These are phyloP conservation scores for Epinephelus cyanopodus DNA, from an alignment of 2,113 vertebrate genomes.

Conservation along the genomic window DNA sequence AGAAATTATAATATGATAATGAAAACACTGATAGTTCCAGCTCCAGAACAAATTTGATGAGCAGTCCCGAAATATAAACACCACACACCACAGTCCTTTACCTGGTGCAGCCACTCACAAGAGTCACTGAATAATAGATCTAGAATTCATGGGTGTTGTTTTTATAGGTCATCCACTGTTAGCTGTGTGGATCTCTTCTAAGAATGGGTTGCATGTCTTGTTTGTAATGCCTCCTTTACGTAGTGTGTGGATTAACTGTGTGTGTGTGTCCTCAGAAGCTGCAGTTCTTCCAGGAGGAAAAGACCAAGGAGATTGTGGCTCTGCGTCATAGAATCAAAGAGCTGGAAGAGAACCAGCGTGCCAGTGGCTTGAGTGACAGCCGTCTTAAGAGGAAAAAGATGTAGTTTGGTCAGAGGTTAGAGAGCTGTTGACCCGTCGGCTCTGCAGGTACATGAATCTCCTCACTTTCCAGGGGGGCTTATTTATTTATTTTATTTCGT, in stretches of 20 bases:
- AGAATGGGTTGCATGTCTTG: neutral
- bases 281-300: conserved; percentile 78
- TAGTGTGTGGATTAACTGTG: conserved; percentile 19
- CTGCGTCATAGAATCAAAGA: conserved; percentile 76
- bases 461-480: too few relatives aligned
- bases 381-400: conserved; percentile 63
- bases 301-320: conserved; percentile 68
- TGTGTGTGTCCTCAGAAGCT: conserved; percentile 70
- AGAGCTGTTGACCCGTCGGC: neutral
- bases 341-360: conserved; percentile 68
- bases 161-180: neutral
- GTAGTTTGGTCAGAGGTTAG: conserved; percentile 15
- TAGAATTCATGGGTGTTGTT: neutral
- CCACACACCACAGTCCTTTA: neutral
- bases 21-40: too few relatives aligned
- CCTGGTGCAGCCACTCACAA: neutral
- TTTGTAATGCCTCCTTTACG: neutral
- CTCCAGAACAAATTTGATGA: neutral
- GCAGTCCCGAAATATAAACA: neutral
- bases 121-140: neutral
- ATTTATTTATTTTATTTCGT: too few relatives aligned
- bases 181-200: neutral
- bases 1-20: neutral
- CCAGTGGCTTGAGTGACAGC: neutral
- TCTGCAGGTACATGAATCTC: neutral